phyloP scores from a whole-genome alignment of 2,113 vertebrate genomes.

The Phrynosoma blainvillii region DNA sequence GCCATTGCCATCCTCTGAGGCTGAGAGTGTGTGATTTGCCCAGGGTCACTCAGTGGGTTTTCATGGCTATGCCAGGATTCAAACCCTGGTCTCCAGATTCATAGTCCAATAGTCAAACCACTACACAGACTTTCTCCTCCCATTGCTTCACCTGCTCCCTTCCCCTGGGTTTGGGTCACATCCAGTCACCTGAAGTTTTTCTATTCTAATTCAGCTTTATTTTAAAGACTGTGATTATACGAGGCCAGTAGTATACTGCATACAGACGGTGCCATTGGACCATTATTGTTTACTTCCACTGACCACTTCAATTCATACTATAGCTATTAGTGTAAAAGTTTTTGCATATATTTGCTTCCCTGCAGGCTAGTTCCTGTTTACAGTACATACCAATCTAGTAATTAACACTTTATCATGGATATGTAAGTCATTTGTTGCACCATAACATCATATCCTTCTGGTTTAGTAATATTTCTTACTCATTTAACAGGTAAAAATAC shows the following conservation, averaged over 20 bases:
- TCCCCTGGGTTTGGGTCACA: background rate
- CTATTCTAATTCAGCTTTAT: background rate
- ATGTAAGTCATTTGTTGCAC: background rate
- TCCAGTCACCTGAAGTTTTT: background rate
- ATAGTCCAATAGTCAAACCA: no score
- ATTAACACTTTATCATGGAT: conserved; percentile 9
- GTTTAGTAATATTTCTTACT: background rate
- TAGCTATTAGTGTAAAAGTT: background rate
- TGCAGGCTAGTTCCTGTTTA: background rate
- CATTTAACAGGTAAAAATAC: background rate
- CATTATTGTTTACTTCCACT: background rate
- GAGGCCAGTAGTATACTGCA: background rate
- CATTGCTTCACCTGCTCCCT: no score
- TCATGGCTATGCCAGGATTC: no score
- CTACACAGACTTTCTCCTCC: background rate
- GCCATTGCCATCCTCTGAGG: no score
- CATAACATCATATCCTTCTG: background rate
- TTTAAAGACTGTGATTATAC: background rate
- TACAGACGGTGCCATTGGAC: background rate
- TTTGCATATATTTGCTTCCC: conserved; percentile 1
- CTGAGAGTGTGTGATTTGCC: no score
- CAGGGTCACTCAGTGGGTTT: no score
- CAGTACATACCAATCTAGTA: conserved; percentile 14
- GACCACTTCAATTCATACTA: background rate
- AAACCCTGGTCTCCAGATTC: no score